Conservation (phyloP, 1,140 invertebrate genomes). For the Scaptomyza graminum region DNA sequence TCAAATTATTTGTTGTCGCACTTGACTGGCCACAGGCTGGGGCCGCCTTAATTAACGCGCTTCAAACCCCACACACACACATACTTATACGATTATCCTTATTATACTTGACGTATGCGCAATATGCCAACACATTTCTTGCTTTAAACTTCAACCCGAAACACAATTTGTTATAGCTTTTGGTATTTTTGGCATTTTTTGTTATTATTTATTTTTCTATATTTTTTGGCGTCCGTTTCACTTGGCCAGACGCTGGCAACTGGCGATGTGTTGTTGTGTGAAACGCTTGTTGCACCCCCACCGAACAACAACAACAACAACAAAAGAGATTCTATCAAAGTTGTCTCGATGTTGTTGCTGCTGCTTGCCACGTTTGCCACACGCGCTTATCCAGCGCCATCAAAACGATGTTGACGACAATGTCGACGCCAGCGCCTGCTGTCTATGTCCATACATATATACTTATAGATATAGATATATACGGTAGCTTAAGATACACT, state of each 20-base stretch:
- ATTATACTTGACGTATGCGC: conserved; percentile 35
- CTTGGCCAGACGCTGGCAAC: conserved; percentile 68
- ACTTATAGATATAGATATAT: neutral
- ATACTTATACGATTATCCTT: neutral
- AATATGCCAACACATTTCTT: conserved; percentile 6
- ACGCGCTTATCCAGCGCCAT: conserved; percentile 74
- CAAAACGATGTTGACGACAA: conserved; percentile 74
- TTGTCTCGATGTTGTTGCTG: conserved; percentile 17
- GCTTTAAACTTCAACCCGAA: conserved; percentile 20
- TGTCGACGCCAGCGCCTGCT: conserved; percentile 39
- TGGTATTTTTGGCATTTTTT: conserved; percentile 50
- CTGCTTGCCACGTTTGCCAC: conserved; percentile 50
- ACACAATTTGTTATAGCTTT: conserved; percentile 12
- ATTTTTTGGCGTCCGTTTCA: conserved; percentile 62
- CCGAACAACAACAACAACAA: no score
- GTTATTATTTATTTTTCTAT: conserved; percentile 57
- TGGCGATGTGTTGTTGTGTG: conserved; percentile 59
- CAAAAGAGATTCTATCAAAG: conserved; percentile 22
- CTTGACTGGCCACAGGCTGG: conserved; percentile 79
- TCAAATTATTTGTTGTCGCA: conserved; percentile 83
- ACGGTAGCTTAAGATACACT: neutral
- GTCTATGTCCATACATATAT: neutral
- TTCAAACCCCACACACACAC: conserved; percentile 14
- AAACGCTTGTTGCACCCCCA: conserved; percentile 68
- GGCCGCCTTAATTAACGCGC: conserved; percentile 81